These are phyloP conservation scores for Trogon melanurus DNA, from an alignment of 2,113 vertebrate species.

Conservation along the genomic window DNA sequence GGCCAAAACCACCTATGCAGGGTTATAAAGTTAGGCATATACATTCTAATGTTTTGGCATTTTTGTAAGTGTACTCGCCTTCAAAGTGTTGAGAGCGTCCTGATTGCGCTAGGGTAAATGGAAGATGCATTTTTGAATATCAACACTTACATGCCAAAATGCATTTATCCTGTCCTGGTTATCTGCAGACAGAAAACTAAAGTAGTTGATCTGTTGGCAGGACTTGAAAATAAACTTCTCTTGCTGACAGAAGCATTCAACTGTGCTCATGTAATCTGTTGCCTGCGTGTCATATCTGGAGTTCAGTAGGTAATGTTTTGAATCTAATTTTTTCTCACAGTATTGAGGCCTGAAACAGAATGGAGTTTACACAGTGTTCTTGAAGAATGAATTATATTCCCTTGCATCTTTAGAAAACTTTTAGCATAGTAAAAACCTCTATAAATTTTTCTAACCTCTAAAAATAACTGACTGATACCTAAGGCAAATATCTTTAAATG, in stretches of 20 bases:
- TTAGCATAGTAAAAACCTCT: background rate
- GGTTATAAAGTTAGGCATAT: background rate
- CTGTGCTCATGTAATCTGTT: background rate
- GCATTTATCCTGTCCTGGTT: background rate
- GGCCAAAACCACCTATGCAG: background rate
- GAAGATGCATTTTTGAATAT: background rate
- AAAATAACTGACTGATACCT: background rate
- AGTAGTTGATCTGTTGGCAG: background rate
- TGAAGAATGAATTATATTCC: background rate
- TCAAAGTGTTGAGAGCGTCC: background rate
- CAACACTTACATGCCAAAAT: background rate
- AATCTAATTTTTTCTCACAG: background rate
- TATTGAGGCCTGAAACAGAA: background rate
- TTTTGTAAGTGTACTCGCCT: accelerated
- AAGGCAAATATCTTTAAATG: background rate
- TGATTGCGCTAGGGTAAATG: background rate
- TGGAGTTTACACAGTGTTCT: background rate
- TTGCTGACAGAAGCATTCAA: background rate
- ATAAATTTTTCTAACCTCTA: background rate
- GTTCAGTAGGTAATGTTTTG: background rate
- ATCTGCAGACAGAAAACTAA: background rate
- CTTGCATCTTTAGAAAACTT: background rate
- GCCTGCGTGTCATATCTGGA: accelerated
- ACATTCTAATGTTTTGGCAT: background rate
- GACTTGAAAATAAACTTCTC: background rate